Percentiles rank a stretch among this genome's conserved stretches.
phyloP scores from a whole-genome alignment of 2,888 invertebrate species.

The Electrophaes corylata region DNA sequence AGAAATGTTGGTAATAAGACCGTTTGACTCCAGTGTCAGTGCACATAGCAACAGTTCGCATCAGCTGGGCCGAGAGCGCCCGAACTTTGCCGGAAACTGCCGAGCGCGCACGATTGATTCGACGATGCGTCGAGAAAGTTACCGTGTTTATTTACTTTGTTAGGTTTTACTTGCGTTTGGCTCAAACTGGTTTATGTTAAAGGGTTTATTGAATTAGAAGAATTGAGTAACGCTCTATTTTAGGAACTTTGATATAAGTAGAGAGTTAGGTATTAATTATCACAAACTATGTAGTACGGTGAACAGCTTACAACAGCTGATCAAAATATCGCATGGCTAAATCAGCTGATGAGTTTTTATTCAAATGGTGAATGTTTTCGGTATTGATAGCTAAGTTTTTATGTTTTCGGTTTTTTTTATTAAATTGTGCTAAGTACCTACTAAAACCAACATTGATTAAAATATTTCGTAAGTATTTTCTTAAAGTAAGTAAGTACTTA shows the following conservation, averaged over 20 bases:
- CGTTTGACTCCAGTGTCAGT: slow-evolving; percentile 50
- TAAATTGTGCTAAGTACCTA: too few species aligned
- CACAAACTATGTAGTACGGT: background rate
- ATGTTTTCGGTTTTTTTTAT: too few species aligned
- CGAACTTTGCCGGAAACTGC: slow-evolving; percentile 51
- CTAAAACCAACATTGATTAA: too few species aligned
- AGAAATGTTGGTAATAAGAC: slow-evolving; percentile 45
- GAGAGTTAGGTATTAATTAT: background rate
- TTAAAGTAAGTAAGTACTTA: too few species aligned
- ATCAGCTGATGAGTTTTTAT: slow-evolving; percentile 2
- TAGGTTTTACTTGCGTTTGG: slow-evolving; percentile 30
- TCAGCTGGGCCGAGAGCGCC: slow-evolving; percentile 68
- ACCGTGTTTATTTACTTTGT: slow-evolving; percentile 46
- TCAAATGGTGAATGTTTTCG: too few species aligned
- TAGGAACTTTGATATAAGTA: background rate
- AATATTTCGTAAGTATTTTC: too few species aligned
- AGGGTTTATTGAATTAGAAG: slow-evolving; percentile 14
- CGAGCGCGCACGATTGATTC: slow-evolving; percentile 65
- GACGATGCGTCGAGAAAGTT: slow-evolving; percentile 54
- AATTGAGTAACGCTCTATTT: slow-evolving; percentile 9
- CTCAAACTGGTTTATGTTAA: slow-evolving; percentile 17
- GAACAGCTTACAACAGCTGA: background rate
- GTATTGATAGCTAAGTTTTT: too few species aligned
- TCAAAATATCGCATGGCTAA: background rate
- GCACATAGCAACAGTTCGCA: slow-evolving; percentile 81